Base-by-base conservation (phyloP, 2,888 invertebrate genomes). In the Aricia artaxerxes region DNA sequence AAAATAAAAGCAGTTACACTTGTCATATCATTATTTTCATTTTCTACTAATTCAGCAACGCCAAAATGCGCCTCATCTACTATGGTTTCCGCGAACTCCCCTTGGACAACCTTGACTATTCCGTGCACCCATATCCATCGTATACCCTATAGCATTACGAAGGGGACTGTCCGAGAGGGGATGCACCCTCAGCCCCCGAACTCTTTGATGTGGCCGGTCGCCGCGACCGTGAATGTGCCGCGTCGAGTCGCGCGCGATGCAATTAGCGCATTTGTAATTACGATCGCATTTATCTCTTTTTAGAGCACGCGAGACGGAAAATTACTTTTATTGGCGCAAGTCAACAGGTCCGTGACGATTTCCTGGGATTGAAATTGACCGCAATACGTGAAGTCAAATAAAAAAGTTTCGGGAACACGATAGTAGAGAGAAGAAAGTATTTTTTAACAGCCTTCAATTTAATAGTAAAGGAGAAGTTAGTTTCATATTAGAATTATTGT, bases 171-270 rank as follows among this genome's bases (percentile, higher is more conserved):
- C 87, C 87, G 82, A 84, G 90, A 91, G 88, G 84, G 82, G 80
- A 80, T 75, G 80, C 80, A 49, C 80, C 83, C 84, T 79, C 73
- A 78, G 73, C 78, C 61, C 78, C 78, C 78, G 61, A 92, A 93
- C 93, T 93, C 92, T 93, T 93, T 93, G 93, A 93, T 92, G 93
- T 91, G 91, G 91, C 88, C 87, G 31, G 64, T 64, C 64, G 64
- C 89, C 89, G 89, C 90, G 92, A 91, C 92, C 93, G 90, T 92
- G 92, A 92, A 89, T 89, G 88, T 88, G 87, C 89, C 87, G 90
- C 16, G 16, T 57, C 1, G 57, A 16, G 57, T 57, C 57, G 57
- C 57, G 53, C 89, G 87, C 88, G 87, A 85, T 85, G 87, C 89
- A 88, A 91, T 92, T 90, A 91, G 87, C 87, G 88, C 80, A 82